These are phyloP conservation scores for Alouatta palliata DNA, from an alignment of 2,113 vertebrate species.

Conservation along the genomic window DNA sequence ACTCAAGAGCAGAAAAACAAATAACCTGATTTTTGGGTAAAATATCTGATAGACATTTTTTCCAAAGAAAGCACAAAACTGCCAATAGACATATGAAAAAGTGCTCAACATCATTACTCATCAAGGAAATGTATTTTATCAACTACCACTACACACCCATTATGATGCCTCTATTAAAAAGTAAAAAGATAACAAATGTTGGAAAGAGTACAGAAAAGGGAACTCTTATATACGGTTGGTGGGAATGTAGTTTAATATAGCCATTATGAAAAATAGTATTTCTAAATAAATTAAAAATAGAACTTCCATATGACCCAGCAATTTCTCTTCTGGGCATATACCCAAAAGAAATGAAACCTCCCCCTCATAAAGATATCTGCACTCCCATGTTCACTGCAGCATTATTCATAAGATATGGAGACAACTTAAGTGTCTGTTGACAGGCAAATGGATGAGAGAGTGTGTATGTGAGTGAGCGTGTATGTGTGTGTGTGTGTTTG, in stretches of 20 bases:
- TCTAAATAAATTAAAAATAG: not conserved
- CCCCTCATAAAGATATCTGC: not conserved
- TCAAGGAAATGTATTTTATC: not conserved
- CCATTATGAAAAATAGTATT: not conserved
- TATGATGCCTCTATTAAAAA: not conserved
- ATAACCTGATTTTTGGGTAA: not conserved
- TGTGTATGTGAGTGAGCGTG: too few species aligned
- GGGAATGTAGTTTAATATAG: not conserved
- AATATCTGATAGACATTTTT: not conserved
- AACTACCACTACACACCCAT: not conserved
- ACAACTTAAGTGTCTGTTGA: not conserved
- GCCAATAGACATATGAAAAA: not conserved
- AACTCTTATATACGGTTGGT: not conserved
- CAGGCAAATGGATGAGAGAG: not conserved
- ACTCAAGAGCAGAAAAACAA: not conserved
- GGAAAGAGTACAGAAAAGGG: not conserved
- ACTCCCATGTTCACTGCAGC: not conserved
- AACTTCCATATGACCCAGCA: not conserved
- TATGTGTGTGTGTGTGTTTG: too few species aligned
- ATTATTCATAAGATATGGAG: not conserved
- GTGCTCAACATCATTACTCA: not conserved
- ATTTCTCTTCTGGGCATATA: not conserved
- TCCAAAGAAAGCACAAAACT: not conserved
- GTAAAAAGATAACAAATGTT: not conserved
- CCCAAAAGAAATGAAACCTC: not conserved